Base-by-base conservation (phyloP, 92 coral and sea anemone genomes). In the Palythoa heliodiscus region DNA sequence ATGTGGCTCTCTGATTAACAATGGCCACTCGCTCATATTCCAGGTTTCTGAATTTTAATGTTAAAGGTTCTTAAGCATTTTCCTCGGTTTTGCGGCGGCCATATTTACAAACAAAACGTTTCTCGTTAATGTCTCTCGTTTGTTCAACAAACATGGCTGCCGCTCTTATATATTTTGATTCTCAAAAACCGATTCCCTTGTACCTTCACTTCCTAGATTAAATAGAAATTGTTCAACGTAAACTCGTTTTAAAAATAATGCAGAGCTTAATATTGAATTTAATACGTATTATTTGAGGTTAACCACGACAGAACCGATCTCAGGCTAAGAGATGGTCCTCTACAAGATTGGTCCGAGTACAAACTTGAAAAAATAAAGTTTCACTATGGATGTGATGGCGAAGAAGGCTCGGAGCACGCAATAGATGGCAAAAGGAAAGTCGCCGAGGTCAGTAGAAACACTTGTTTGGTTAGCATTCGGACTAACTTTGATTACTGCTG, bases 11-110 rank as follows among this genome's bases (percentile, higher is more conserved):
- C 78, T 89, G 52, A 13, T 70, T 40, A 89, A 89, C 75, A 89
- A 89, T 52, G 91, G 91, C 0, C 91, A 78, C 29, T 85, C 91
- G 2, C 86, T 87, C 47, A 84, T 89, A 39, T 84, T 89, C 71
- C 50, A 43, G 50, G 50, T 43, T 43, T 43, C 50, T 43, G 50
- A 1, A 43, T 14, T 58, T 58, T 16, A 55, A 55, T 3, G 61
- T 54, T 54, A 54, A 55, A 55, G 61, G 61, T 55, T 55, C 16
- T 5, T 20, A 2, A 63, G 10, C 22, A 23, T 63, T n/a, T n/a
- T 63, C 7, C 22, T 63, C 17, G 6, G n/a, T 9, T 3, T 23
- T 6, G 3, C 22, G 11, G 5, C 23, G 22, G 22, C 66, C 1
- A 8, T 17, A 17, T 17, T 17, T 23, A 8, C 29, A 17, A 2